Percentiles rank a stretch among this genome's conserved stretches.
Conservation (phyloP, 2,797 vertebrate species). For the Spinus olivaceus region DNA sequence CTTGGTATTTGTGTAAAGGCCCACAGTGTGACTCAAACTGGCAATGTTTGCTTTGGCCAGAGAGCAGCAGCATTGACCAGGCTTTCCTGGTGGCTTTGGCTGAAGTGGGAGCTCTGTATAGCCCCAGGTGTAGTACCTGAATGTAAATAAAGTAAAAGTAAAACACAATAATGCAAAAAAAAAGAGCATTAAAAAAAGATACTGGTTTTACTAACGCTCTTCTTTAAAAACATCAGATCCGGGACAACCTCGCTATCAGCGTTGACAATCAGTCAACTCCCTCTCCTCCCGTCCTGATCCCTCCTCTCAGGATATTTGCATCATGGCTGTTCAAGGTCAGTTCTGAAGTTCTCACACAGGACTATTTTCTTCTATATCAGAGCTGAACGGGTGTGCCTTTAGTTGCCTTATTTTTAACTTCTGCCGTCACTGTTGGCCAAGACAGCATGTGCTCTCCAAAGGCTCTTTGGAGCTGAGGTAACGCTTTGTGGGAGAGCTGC, state of each 20-base stretch:
- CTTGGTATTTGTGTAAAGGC: background rate
- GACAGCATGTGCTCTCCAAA: rapidly evolving
- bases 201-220: background rate
- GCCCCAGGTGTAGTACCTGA: background rate
- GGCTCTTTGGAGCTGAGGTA: background rate
- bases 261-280: slow-evolving; percentile 93
- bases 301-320: slow-evolving; percentile 95
- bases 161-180: background rate
- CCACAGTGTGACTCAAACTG: background rate
- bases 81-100: background rate
- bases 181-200: background rate
- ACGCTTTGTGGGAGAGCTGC: background rate
- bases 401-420: background rate
- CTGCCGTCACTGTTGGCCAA: rapidly evolving
- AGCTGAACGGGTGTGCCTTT: background rate
- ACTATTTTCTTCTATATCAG: rapidly evolving
- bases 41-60: background rate
- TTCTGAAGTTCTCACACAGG: background rate
- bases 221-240: slow-evolving; percentile 78
- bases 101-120: background rate
- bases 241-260: slow-evolving; percentile 95
- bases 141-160: background rate
- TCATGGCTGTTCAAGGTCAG: slow-evolving; percentile 94
- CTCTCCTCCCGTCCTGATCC: slow-evolving; percentile 88
- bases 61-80: background rate